Evolutionary conservation across 2,113 vertebrate genomes (phyloP).

Genomic region (Jaculus jaculus): DNA sequence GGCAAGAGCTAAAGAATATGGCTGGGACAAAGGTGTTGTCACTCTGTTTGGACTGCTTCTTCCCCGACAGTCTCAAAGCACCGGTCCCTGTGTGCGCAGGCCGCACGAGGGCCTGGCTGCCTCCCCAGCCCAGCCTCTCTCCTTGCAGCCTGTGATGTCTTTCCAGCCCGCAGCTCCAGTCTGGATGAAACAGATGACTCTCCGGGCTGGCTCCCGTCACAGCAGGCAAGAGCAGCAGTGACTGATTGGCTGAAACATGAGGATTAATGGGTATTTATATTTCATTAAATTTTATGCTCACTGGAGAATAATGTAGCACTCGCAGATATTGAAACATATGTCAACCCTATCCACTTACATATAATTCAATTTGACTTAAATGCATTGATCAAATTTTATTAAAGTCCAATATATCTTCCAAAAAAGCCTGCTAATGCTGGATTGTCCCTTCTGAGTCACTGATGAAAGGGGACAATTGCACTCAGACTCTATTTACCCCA

Average conservation of each 20-base stretch:
- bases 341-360: conserved; percentile 96
- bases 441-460: conserved; percentile 86
- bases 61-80: not conserved
- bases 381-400: conserved; percentile 97
- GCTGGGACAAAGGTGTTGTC: not conserved
- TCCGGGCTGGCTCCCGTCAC: conserved; percentile 90
- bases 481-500: conserved; percentile 85
- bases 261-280: conserved; percentile 99
- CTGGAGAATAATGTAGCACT: conserved; percentile 96
- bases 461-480: conserved; percentile 84
- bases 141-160: conserved; percentile 87
- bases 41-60: not conserved
- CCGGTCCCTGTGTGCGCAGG: not conserved
- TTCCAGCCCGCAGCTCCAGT: conserved; percentile 90
- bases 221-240: conserved; percentile 90
- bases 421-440: conserved; percentile 88
- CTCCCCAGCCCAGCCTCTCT: conserved; percentile 62
- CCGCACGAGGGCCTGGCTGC: conserved; percentile 51
- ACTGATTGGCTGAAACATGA: conserved; percentile 94
- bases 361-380: conserved; percentile 98
- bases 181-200: conserved; percentile 94
- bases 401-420: conserved; percentile 92
- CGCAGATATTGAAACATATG: conserved; percentile 97
- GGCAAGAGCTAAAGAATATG: not conserved
- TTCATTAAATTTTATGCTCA: conserved; percentile 97